Base-by-base conservation (phyloP, 2,113 vertebrate species). In the Poeciliopsis turrubarensis region DNA sequence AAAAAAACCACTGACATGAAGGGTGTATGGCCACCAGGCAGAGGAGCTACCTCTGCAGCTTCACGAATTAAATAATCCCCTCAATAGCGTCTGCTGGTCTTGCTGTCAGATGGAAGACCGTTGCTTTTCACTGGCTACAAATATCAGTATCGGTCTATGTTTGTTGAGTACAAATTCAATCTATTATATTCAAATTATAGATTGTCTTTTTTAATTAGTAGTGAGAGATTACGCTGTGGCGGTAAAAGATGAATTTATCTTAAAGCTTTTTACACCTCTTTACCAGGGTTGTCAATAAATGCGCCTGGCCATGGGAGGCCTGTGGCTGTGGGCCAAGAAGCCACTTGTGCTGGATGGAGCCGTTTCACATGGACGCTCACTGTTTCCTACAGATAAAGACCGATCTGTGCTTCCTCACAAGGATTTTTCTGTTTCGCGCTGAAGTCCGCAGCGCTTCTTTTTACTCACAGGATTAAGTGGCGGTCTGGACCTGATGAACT, bases 401-500 rank as follows among this genome's bases (percentile, higher is more conserved):
- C 25, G 8, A n/a, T n/a, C 51, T 57, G 5, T 57, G 19, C 27
- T 30, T 10, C 60, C 15, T 22, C 3, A 15, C 60, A 62, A 30
- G 6, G 26, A 41, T 67, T 4, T 29, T 39, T 17, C 0, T 65
- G 25, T 60, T 57, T 34, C 3, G 3, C 7, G 2, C 11, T 65
- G n/a, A 69, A 69, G n/a, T 62, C 65, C 8, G 15, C 25, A 10
- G 13, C 4, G 67, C 61, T 37, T 37, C 25, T 14, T 0, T 25
- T 5, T 25, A 92, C 96, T 92, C 93, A 99, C 98, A 27, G 98
- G 98, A 91, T 99, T 99, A 80, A 99, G 95, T 1, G 98, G 98
- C 15, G 98, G 98, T 83, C 98, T 95, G 12, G 98, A 99, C 82
- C 98, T 94, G 90, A 99, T 99, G 90, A 99, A 99, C 81, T 99